These are phyloP conservation scores for Hydropsyche tenuis DNA, from an alignment of 1,140 invertebrate species.

Conservation along the genomic window DNA sequence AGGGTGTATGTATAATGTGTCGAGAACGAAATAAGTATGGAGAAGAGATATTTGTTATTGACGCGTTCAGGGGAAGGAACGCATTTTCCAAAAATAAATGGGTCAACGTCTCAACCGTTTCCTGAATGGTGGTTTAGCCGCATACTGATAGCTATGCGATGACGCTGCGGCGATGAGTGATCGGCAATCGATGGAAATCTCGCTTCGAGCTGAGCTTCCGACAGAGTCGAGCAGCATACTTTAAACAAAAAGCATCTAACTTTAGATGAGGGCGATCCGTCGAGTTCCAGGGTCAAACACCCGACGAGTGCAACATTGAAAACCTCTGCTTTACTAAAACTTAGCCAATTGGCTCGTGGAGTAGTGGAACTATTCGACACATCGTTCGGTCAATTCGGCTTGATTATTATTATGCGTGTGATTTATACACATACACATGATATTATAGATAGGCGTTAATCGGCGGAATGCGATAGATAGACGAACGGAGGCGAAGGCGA, in stretches of 20 bases:
- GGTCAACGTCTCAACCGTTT: slow-evolving; percentile 5
- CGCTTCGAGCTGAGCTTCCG: background rate
- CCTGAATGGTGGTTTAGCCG: slow-evolving; percentile 7
- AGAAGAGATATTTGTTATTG: too few species aligned
- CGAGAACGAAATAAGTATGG: too few species aligned
- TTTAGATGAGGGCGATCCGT: slow-evolving; percentile 18
- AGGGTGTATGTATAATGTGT: too few species aligned
- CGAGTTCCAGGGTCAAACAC: slow-evolving; percentile 22
- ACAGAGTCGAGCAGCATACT: background rate
- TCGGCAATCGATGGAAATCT: background rate
- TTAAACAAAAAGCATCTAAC: slow-evolving; percentile 23
- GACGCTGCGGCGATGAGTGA: background rate
- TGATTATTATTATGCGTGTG: too few species aligned
- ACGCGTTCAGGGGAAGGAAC: too few species aligned
- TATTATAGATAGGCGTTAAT: too few species aligned
- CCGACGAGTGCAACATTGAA: background rate
- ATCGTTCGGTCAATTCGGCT: too few species aligned
- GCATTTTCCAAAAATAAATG: slow-evolving; percentile 26
- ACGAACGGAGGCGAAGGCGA: background rate
- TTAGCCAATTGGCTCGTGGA: too few species aligned
- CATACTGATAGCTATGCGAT: background rate
- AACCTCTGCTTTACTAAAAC: too few species aligned
- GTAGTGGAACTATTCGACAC: too few species aligned
- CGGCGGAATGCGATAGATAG: background rate
- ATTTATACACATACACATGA: too few species aligned